Conservation (phyloP, 2,113 vertebrate species). For the Panthera uncia region DNA sequence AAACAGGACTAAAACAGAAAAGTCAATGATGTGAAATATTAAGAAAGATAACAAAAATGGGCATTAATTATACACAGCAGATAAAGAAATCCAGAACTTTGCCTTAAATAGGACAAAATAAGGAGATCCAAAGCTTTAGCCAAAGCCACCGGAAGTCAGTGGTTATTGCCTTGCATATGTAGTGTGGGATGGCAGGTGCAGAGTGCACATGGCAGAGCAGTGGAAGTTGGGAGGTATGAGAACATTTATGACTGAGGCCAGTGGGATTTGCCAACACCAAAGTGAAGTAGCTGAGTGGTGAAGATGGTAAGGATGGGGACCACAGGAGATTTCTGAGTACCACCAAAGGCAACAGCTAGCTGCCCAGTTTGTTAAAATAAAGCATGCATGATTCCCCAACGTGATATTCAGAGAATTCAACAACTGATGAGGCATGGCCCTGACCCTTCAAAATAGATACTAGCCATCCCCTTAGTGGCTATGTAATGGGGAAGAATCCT, state of each 20-base stretch:
- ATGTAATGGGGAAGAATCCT: not conserved
- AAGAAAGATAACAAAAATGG: not conserved
- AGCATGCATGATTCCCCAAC: not conserved
- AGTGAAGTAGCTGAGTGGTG: not conserved
- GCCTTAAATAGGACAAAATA: not conserved
- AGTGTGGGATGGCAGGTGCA: not conserved
- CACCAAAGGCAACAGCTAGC: not conserved
- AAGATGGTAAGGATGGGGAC: not conserved
- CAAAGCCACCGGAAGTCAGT: not conserved
- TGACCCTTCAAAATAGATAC: not conserved
- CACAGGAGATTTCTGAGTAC: not conserved
- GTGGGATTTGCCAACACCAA: not conserved
- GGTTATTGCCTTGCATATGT: rapidly evolving
- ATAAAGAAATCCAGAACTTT: not conserved
- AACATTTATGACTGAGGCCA: too few species aligned
- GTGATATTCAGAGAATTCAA: not conserved
- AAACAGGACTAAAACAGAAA: not conserved
- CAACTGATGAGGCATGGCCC: rapidly evolving
- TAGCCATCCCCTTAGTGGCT: not conserved
- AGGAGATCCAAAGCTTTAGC: too few species aligned
- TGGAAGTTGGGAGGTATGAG: not conserved
- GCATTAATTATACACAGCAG: not conserved
- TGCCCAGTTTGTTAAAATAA: not conserved
- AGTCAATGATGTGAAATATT: not conserved
- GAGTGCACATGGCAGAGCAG: rapidly evolving